Evolutionary conservation across 2,797 vertebrate genomes (phyloP).

Genomic region (Smutsia temminckii): DNA sequence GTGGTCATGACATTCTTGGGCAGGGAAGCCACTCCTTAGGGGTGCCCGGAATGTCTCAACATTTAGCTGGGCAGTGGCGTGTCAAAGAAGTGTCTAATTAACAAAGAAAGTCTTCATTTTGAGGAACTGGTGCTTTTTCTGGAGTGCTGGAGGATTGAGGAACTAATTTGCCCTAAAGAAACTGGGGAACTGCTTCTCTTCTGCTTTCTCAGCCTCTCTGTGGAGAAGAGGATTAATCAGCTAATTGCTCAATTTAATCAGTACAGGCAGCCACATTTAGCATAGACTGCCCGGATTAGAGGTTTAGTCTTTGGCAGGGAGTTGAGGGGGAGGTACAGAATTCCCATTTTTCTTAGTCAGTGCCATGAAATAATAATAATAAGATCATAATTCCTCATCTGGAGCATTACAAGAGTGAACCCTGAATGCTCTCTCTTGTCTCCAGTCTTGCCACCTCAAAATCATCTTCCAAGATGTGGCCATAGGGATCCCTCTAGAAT

Average conservation of each 20-base stretch:
- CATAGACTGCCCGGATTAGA: background rate
- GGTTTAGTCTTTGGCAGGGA: background rate
- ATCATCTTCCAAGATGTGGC: background rate
- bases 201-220: slow-evolving; percentile 43
- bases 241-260: slow-evolving; percentile 46
- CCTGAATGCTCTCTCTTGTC: background rate
- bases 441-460: background rate
- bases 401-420: background rate
- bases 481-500: background rate
- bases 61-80: slow-evolving; percentile 77
- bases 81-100: slow-evolving; percentile 81
- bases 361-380: background rate
- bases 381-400: background rate
- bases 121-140: slow-evolving; percentile 77
- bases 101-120: slow-evolving; percentile 78
- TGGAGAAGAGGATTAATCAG: slow-evolving; percentile 31
- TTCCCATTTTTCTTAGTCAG: background rate
- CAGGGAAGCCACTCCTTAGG: slow-evolving; percentile 66
- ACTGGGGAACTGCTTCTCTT: slow-evolving; percentile 69
- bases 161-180: slow-evolving; percentile 70
- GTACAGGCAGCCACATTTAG: background rate
- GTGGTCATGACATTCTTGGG: slow-evolving; percentile 80
- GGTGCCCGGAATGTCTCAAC: slow-evolving; percentile 75
- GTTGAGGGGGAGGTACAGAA: background rate
- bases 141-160: background rate